Conservation (phyloP, 2,888 invertebrate genomes). For the Tuberolachnus salignus region DNA sequence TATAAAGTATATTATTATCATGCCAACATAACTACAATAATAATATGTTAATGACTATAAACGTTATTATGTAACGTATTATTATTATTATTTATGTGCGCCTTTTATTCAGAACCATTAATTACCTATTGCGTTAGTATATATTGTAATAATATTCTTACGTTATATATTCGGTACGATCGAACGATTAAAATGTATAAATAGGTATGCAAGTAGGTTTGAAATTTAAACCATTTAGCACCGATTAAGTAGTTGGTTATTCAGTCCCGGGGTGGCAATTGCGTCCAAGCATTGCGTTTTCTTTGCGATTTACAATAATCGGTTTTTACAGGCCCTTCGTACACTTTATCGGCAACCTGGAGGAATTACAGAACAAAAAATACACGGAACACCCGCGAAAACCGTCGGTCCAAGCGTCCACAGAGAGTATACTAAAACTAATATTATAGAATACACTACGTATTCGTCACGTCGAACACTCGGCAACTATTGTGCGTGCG, state of each 20-base stretch:
- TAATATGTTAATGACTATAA: no score
- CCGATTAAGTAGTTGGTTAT: no score
- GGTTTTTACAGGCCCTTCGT: conserved; percentile 67
- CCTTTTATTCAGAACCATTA: neutral
- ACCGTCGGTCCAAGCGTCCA: conserved; percentile 5
- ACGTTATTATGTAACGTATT: neutral
- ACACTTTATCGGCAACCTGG: conserved; percentile 76
- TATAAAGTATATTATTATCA: neutral
- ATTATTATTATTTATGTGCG: neutral
- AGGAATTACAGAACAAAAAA: conserved; percentile 75
- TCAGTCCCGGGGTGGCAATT: no score
- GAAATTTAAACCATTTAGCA: no score
- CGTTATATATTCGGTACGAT: neutral
- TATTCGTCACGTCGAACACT: neutral
- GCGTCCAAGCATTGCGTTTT: no score
- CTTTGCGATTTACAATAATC: no score
- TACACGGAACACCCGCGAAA: conserved; percentile 71
- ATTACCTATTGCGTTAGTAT: neutral
- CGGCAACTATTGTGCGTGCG: neutral
- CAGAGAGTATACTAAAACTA: conserved; percentile 10
- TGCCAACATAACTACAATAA: neutral
- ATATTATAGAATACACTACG: neutral
- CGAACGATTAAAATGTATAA: no score
- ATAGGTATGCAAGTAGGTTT: no score
- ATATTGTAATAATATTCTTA: neutral